Evolutionary conservation across 2,113 vertebrate species (phyloP), one percentile per base, ranked within the genome.

Genomic region (Lipotes vexillifer): DNA sequence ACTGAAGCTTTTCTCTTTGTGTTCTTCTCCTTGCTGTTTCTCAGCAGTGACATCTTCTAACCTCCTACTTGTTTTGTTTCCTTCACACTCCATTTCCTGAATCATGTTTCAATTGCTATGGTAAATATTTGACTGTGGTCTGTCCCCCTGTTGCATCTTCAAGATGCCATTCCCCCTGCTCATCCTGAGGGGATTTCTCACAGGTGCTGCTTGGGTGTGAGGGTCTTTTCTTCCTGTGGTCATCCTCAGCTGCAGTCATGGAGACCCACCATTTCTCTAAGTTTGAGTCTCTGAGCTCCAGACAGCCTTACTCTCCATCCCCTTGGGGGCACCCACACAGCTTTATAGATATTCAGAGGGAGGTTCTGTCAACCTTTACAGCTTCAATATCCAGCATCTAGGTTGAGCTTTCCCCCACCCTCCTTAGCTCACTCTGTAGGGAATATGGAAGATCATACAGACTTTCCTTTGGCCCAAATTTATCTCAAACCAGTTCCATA

Each of bases 361-460:
- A n/a, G 17, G 10, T 27, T 65, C 66, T 75, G 8, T 63, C 0
- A 0, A 29, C 5, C 63, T 65, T 93, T 15, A 65, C n/a, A 57
- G 29, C 36, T 83, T 63, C 25, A 1, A 3, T 23, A 33, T 13
- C 25, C 36, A 78, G 55, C 15, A 5, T 46, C 31, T 23, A n/a
- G 46, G 44, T 44, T 2, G 0, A 29, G 46, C 36, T 10, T 36
- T 31, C 10, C n/a, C 7, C 23, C 0, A 8, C 9, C 18, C 7
- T n/a, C 9, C 36, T n/a, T 15, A 18, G 27, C 9, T 15, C 27
- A 57, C 36, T 68, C 63, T 87, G 3, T 20, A 36, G 11, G 69
- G 65, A 21, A 20, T 23, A 21, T 6, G 33, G n/a, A 59, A 84
- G 8, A 21, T 38, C 46, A 2, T 10, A 44, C 29, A 82, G 5